phyloP scores from a whole-genome alignment of 2,113 vertebrate genomes.

The Rhea pennata region DNA sequence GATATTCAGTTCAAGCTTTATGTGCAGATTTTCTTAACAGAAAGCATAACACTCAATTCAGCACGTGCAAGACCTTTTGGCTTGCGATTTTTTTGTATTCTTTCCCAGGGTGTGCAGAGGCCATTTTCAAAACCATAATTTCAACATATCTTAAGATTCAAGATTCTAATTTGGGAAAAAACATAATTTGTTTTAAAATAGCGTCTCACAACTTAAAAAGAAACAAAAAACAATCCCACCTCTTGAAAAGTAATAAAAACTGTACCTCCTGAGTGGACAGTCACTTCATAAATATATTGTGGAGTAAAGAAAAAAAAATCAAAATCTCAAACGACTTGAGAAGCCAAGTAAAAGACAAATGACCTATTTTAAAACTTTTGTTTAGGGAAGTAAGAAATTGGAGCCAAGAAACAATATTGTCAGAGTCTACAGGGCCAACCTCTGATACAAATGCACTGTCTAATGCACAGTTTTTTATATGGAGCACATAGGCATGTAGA shows the following conservation, averaged over 20 bases:
- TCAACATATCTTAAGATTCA: background rate
- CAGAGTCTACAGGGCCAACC: background rate
- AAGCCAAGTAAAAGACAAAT: conserved; percentile 3
- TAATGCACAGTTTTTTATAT: background rate
- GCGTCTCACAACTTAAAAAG: background rate
- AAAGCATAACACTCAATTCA: background rate
- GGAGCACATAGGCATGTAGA: background rate
- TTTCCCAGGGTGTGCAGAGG: background rate
- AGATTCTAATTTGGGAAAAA: background rate
- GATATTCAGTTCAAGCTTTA: background rate
- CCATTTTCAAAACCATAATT: background rate
- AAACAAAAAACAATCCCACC: conserved; percentile 11
- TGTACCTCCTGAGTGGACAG: background rate
- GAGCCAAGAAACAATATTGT: background rate
- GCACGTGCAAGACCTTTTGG: background rate
- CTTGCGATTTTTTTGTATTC: background rate
- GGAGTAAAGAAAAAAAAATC: background rate
- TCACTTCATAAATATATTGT: background rate
- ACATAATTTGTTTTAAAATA: background rate
- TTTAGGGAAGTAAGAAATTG: conserved; percentile 10
- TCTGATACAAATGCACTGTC: background rate
- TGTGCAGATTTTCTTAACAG: background rate
- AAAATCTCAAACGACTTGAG: background rate
- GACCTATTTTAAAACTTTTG: conserved; percentile 18
- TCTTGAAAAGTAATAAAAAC: background rate